These are phyloP conservation scores for Achroia grisella DNA, from an alignment of 1,140 invertebrate genomes.

Conservation along the genomic window DNA sequence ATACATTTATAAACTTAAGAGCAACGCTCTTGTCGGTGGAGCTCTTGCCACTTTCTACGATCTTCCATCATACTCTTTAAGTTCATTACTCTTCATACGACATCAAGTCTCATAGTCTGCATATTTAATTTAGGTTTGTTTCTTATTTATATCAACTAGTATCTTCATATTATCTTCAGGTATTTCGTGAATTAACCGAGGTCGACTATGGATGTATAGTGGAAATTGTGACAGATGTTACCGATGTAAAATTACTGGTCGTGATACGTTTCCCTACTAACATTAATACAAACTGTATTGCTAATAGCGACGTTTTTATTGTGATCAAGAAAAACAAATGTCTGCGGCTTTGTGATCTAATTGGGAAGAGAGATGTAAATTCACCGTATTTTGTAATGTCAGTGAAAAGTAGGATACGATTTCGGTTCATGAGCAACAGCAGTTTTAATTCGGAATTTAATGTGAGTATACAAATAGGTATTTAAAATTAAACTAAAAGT, in stretches of 20 bases:
- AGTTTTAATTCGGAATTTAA: conserved; percentile 53
- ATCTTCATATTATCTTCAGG: conserved; percentile 18
- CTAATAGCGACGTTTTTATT: conserved; percentile 35
- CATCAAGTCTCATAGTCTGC: no score
- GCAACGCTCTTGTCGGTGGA: no score
- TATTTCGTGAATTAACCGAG: conserved; percentile 35
- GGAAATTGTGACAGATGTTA: conserved; percentile 31
- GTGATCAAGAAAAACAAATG: conserved; percentile 39
- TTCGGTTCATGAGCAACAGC: conserved; percentile 52
- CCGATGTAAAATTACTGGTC: conserved; percentile 18
- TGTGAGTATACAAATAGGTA: conserved; percentile 19
- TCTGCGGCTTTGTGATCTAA: conserved; percentile 34
- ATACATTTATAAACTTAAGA: no score
- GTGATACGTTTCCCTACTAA: conserved; percentile 41
- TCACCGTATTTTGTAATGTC: conserved; percentile 33
- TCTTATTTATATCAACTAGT: no score
- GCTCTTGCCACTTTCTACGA: no score
- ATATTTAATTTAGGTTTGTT: no score
- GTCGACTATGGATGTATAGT: conserved; percentile 46
- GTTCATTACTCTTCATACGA: no score
- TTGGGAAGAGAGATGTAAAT: conserved; percentile 11
- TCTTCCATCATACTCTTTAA: no score
- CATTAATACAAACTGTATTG: conserved; percentile 26
- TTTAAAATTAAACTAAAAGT: no score
- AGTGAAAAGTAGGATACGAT: conserved; percentile 28